Percentiles rank a stretch among this genome's conserved stretches.
These are phyloP conservation scores for Sander vitreus DNA, from an alignment of 2,113 vertebrate genomes.

Conservation along the genomic window DNA sequence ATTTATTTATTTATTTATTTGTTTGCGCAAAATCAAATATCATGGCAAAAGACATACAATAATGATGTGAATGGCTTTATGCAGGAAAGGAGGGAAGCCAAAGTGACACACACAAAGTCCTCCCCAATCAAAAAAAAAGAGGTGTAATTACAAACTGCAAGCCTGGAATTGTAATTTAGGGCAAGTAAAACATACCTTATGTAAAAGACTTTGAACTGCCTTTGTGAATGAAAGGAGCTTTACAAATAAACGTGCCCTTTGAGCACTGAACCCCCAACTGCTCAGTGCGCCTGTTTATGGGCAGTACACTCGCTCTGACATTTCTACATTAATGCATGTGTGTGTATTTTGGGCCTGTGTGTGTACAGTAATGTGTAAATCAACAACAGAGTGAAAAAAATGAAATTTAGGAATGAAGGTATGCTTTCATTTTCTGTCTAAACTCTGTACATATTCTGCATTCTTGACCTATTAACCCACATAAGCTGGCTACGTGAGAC, in stretches of 20 bases:
- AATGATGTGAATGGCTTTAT: background rate
- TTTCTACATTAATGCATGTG: too few species aligned
- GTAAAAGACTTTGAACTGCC: too few species aligned
- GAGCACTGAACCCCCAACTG: too few species aligned
- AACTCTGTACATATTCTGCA: background rate
- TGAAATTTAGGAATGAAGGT: too few species aligned
- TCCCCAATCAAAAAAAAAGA: background rate
- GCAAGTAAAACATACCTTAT: background rate
- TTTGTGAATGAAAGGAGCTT: background rate
- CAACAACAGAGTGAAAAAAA: too few species aligned
- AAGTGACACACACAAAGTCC: background rate
- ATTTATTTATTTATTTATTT: background rate
- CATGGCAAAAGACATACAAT: background rate
- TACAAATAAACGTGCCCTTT: background rate
- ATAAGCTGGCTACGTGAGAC: background rate
- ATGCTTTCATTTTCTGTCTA: background rate
- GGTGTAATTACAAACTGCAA: background rate
- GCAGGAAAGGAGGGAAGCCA: background rate
- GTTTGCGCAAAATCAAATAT: background rate
- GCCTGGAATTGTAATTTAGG: background rate
- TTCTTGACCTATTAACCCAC: background rate
- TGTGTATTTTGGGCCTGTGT: too few species aligned
- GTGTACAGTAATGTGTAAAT: too few species aligned
- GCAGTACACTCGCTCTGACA: too few species aligned
- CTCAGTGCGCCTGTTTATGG: too few species aligned